Base-by-base conservation (phyloP, 2,888 invertebrate genomes). In the Drosophila demipolita region DNA sequence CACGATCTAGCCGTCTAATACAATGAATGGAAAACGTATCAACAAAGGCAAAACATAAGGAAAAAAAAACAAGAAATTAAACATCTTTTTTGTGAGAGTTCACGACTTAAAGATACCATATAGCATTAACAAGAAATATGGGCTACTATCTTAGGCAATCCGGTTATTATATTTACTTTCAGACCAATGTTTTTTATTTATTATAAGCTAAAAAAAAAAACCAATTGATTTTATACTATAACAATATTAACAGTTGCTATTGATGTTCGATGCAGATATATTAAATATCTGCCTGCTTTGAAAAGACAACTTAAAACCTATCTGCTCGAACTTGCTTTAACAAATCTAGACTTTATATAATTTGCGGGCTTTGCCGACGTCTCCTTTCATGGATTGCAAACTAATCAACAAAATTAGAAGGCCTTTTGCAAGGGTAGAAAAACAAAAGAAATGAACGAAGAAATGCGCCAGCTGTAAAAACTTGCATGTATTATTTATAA, bases 401-500 rank as follows among this genome's bases (percentile, higher is more conserved):
- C 12, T 12, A 7, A 20, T 15, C 45, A 3, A 20, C 12, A 15
- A 23, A 20, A 45, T 45, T 23, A 29, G 29, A n/a, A 45, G 12
- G 6, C 38, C 20, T 26, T 9, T 5, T 3, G 29, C 29, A 7
- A 69, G 69, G 57, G 57, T 29, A 48, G 11, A 20, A 11, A 62
- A 64, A 35, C 23, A 23, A 33, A 15, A 26, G 17, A 40, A 49
- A 23, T 36, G 42, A 73, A 59, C 50, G 32, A 62, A 66, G 29
- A 29, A 29, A 29, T 55, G 50, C 29, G 66, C 12, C 57, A 61
- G 82, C 77, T 81, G 81, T 78, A 81, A 78, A 67, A 78, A 80
- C 61, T 75, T 71, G 54, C 77, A 80, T 80, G 66, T 71, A 66
- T 78, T 78, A 78, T 78, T 78, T 78, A 78, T 71, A 80, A 78